These are phyloP conservation scores for Lutjanus argentimaculatus DNA, from an alignment of 2,797 vertebrate species.

Conservation along the genomic window DNA sequence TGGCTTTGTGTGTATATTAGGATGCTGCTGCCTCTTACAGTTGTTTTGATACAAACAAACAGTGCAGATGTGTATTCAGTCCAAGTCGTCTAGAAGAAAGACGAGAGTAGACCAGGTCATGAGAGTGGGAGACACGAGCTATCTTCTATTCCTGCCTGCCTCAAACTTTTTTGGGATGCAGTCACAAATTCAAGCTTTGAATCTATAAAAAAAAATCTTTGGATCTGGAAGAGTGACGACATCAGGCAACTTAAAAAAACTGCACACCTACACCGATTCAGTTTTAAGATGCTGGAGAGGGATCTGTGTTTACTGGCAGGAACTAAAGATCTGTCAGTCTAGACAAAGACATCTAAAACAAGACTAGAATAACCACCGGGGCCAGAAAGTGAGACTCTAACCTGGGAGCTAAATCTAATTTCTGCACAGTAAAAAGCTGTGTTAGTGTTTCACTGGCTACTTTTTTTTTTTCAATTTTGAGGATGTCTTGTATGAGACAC, in stretches of 20 bases:
- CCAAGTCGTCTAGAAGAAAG: slow-evolving; percentile 30
- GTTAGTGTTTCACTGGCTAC: slow-evolving; percentile 1
- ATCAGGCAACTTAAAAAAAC: background rate
- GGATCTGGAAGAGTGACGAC: slow-evolving; percentile 6
- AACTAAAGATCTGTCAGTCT: slow-evolving; percentile 9
- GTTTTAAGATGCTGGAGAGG: slow-evolving; percentile 3
- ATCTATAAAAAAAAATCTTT: slow-evolving; percentile 12
- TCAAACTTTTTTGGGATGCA: background rate
- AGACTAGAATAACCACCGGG: background rate
- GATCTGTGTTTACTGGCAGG: slow-evolving; percentile 17
- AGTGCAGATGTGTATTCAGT: slow-evolving; percentile 55
- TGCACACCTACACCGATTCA: slow-evolving; percentile 4
- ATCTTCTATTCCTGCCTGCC: background rate
- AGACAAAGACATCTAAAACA: slow-evolving; percentile 25
- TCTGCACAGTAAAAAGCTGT: background rate
- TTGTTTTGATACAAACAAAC: background rate
- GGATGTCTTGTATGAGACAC: background rate
- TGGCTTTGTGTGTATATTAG: background rate
- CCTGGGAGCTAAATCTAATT: slow-evolving; percentile 9
- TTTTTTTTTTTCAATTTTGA: background rate
- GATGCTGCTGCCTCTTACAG: background rate
- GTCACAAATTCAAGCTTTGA: slow-evolving; percentile 16
- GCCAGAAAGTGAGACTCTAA: slow-evolving; percentile 21
- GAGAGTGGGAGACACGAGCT: slow-evolving; percentile 14
- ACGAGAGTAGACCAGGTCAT: slow-evolving; percentile 23